Percentiles rank a stretch among this genome's conserved stretches.
These are phyloP conservation scores for Proterorhinus semilunaris DNA, from an alignment of 2,113 vertebrate genomes.

Conservation along the genomic window DNA sequence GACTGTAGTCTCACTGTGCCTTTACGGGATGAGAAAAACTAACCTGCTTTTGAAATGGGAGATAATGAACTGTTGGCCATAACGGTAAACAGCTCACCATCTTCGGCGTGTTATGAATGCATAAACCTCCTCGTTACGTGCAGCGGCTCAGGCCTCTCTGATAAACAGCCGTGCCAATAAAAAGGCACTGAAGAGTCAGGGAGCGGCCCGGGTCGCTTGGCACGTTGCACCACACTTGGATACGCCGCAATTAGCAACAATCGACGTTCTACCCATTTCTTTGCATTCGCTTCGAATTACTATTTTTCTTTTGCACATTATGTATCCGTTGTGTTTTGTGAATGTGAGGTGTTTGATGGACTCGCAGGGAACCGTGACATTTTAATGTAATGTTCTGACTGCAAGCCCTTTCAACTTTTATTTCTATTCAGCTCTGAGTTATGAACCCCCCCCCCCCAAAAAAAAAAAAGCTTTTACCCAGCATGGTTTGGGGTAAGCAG, in stretches of 20 bases:
- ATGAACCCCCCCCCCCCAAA: no score
- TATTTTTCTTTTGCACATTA: no score
- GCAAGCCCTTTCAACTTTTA: no score
- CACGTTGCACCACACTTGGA: constrained; percentile 59
- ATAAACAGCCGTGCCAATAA: constrained; percentile 52
- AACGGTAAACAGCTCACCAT: constrained; percentile 17
- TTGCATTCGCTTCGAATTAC: no score
- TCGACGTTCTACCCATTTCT: no score
- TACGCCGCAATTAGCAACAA: not conserved
- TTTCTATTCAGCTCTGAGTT: no score
- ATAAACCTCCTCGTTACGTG: constrained; percentile 10
- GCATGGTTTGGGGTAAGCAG: no score
- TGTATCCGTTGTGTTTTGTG: no score
- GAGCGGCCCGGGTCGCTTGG: constrained; percentile 71
- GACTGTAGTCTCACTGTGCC: not conserved
- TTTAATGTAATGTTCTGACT: no score
- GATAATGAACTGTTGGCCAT: constrained; percentile 22
- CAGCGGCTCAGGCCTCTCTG: constrained; percentile 24
- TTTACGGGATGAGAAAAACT: constrained; percentile 14
- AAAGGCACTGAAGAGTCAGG: constrained; percentile 37
- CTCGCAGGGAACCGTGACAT: no score
- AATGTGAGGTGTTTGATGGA: no score
- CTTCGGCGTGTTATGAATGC: constrained; percentile 24
- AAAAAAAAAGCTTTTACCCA: no score
- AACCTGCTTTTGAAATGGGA: constrained; percentile 11